Base-by-base conservation (phyloP, 37 sponge, comb jelly and placozoan genomes). In the Lycopodina hypogea region DNA sequence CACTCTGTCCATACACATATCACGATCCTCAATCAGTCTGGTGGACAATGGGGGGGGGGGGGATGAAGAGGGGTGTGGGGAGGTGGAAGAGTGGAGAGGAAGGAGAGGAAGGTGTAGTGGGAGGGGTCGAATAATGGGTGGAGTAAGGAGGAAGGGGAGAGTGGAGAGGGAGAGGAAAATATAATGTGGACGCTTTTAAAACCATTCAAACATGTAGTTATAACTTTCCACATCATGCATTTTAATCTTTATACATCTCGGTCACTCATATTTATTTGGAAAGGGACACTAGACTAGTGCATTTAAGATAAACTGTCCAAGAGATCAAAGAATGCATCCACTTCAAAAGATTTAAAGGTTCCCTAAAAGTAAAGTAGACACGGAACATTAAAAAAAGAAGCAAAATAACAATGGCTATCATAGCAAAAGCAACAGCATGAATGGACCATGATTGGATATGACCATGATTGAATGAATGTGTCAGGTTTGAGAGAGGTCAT, bases 1-100 rank as follows among this genome's bases (percentile, higher is more conserved):
- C 22, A 84, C 76, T 22, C 85, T 36, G 40, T 89, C 89, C 59
- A 89, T 45, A 0, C 84, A 83, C 65, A 68, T 89, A 33, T 84
- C 39, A 52, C 83, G 89, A 29, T 89, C 81, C 21, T 83, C 81
- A 0, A 89, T 76, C 48, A 83, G 41, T 64, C 85, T 78, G 60
- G 41, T 19, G 12, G 64, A 62, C 28, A 62, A 35, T 42, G 76
- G 60, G 60, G n/a, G 41, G 7, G 75, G 37, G 24, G 58, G 59
- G 58, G 36, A 23, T 24, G 59, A 74, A 42, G 56, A 30, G 57
- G 17, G 55, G 17, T 19, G 60, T 23, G 60, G 28, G 60, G 12
- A 26, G 75, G 37, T 8, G 56, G 35, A 52, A 30, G 56, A 42
- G n/a, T 55, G 36, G 2, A n/a, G 30, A n/a, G 2, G 74, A n/a